Evolutionary conservation across 2,888 invertebrate species (phyloP).

Genomic region (Periphyllus acericola): DNA sequence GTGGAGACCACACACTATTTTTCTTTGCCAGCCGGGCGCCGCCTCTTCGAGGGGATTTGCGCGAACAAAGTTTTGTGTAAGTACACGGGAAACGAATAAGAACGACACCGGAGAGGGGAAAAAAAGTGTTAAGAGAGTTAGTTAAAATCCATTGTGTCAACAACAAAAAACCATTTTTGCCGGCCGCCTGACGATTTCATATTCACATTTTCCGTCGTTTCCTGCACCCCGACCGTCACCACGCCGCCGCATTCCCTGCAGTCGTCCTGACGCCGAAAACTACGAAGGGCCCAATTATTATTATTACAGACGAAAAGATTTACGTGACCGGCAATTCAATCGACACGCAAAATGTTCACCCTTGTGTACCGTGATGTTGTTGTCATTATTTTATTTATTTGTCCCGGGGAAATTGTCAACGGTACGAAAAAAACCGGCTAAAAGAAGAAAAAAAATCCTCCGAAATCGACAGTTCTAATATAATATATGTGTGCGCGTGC

Average conservation of each 20-base stretch:
- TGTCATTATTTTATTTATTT: neutral
- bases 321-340: slow-evolving; percentile 39
- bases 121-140: slow-evolving; percentile 49
- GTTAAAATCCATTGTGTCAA: slow-evolving; percentile 58
- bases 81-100: neutral
- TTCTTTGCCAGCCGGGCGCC: neutral
- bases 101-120: neutral
- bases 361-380: neutral
- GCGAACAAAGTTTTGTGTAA: slow-evolving; percentile 28
- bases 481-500: too few relatives aligned
- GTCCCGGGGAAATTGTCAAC: neutral
- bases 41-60: neutral
- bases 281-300: slow-evolving; percentile 19
- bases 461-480: too few relatives aligned
- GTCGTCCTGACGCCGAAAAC: neutral
- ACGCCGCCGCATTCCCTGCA: neutral
- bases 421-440: too few relatives aligned
- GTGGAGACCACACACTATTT: neutral
- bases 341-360: neutral
- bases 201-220: slow-evolving; percentile 9
- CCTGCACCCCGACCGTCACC: neutral
- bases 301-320: slow-evolving; percentile 11
- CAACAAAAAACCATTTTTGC: slow-evolving; percentile 26
- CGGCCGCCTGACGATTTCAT: neutral
- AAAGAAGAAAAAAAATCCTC: too few relatives aligned